Conservation (phyloP, 2,888 invertebrate genomes). For the Nomada lathburiana region DNA sequence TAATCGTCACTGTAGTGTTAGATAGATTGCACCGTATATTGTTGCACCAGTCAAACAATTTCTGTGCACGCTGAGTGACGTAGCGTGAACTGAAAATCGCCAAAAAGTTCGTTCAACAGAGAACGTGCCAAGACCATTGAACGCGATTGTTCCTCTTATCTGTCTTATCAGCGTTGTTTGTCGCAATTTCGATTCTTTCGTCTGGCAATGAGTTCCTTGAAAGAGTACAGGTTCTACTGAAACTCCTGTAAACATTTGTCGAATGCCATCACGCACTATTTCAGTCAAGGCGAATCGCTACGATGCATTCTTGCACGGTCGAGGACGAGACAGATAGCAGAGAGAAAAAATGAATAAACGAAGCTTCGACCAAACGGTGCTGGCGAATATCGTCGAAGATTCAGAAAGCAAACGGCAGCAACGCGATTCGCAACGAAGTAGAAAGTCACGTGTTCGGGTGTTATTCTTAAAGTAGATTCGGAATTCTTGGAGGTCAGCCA, state of each 20-base stretch:
- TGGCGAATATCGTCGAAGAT: not conserved
- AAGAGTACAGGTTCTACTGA: constrained; percentile 50
- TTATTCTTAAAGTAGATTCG: constrained; percentile 15
- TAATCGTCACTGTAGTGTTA: no score
- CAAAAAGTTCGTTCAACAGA: no score
- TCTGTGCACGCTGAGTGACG: no score
- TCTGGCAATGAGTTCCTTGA: constrained; percentile 43
- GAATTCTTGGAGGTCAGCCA: constrained; percentile 15
- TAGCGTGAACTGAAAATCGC: no score
- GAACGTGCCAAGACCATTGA: not conserved
- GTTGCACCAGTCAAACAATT: no score
- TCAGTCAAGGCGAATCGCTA: constrained; percentile 54
- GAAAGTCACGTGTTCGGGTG: not conserved
- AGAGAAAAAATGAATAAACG: not conserved
- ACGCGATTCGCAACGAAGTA: not conserved
- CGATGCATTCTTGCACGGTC: constrained; percentile 62
- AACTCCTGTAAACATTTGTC: constrained; percentile 70
- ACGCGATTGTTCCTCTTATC: not conserved
- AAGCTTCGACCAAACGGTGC: not conserved
- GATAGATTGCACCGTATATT: no score
- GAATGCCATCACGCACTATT: constrained; percentile 75
- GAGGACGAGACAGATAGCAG: constrained; percentile 42
- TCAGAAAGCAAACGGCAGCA: no score
- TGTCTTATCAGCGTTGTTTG: not conserved
- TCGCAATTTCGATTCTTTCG: not conserved